These are phyloP conservation scores for Gallinago paraguaiae DNA, from an alignment of 2,113 vertebrate species.

Conservation along the genomic window DNA sequence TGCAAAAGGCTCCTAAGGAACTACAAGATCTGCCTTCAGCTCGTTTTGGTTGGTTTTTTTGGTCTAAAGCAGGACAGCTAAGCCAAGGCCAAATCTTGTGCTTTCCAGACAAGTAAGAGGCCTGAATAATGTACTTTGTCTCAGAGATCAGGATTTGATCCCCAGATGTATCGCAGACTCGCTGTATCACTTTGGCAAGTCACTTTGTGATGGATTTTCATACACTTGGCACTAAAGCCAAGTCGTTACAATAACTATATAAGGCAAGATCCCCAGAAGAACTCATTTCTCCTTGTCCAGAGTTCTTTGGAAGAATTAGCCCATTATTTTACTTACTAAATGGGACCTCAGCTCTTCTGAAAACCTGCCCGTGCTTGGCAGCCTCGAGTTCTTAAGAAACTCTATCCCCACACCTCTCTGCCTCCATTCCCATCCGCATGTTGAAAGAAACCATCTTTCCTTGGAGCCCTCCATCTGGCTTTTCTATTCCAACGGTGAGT, in stretches of 20 bases:
- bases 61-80: background rate
- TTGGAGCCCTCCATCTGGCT: background rate
- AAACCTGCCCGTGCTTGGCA: background rate
- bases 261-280: constrained; percentile 43
- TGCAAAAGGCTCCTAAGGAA: background rate
- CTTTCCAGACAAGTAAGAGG: background rate
- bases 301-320: constrained; percentile 9
- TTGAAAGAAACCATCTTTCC: constrained; percentile 1
- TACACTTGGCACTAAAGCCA: background rate
- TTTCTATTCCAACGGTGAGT: background rate
- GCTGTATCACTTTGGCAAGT: background rate
- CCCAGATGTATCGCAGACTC: background rate
- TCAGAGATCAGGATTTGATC: background rate
- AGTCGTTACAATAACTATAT: background rate
- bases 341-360: background rate
- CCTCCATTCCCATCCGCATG: background rate
- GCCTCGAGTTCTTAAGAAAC: background rate
- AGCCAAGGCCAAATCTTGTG: background rate
- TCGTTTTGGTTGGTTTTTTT: background rate
- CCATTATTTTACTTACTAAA: constrained; percentile 20
- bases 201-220: constrained; percentile 34
- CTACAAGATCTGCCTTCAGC: background rate
- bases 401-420: background rate
- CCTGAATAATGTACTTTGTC: background rate
- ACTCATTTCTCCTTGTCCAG: background rate